Base-by-base conservation (phyloP, 2,888 invertebrate genomes). In the Scaptomyza parva region DNA sequence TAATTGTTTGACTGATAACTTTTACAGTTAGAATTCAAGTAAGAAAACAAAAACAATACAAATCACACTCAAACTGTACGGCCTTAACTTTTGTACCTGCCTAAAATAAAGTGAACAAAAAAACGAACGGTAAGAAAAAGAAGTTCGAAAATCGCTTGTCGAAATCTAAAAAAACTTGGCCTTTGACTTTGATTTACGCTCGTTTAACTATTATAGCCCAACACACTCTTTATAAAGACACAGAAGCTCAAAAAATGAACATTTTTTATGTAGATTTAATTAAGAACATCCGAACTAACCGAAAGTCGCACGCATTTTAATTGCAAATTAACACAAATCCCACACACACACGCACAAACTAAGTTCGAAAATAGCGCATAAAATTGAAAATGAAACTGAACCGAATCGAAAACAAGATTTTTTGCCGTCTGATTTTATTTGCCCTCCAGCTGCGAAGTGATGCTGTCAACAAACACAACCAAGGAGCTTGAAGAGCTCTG, bases 1-100 rank as follows among this genome's bases (percentile, higher is more conserved):
- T 66, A 58, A 53, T 69, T 67, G 74, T 80, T 84, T 84, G 82
- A 84, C 85, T 87, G 87, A 79, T 79, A 86, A 76, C 54, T 60
- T 67, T 20, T 44, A 64, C 67, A 64, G 63, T 68, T 47, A 35
- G 45, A 73, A 76, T n/a, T n/a, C n/a, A n/a, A n/a, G n/a, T n/a
- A n/a, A n/a, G n/a, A n/a, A n/a, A n/a, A n/a, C n/a, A n/a, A n/a
- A n/a, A n/a, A n/a, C n/a, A n/a, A n/a, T n/a, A n/a, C n/a, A n/a
- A n/a, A n/a, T n/a, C n/a, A n/a, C n/a, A 26, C 43, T 39, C 37
- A 9, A 48, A 18, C 37, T n/a, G 17, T 22, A 14, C 61, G 74
- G 78, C 78, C 78, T 78, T 73, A 48, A 68, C 78, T 73, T 78
- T 78, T 73, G 69, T 73, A 67, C 68, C 74, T 61, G 44, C 5